Percentiles rank a stretch among this genome's conserved stretches.
Evolutionary conservation across 2,113 vertebrate genomes (phyloP).

Genomic region (Panthera leo): DNA sequence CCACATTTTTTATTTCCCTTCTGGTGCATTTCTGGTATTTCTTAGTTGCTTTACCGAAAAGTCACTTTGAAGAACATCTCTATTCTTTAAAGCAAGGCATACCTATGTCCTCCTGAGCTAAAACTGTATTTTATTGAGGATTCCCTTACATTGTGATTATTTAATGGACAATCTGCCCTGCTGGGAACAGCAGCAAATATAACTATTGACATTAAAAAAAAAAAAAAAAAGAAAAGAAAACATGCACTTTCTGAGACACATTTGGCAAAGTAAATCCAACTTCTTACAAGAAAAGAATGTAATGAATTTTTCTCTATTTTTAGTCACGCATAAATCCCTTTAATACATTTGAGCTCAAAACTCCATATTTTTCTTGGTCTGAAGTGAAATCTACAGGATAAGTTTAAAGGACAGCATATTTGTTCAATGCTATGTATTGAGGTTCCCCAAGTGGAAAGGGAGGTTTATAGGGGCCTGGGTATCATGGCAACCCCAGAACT

Average conservation of each 20-base stretch:
- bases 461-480: background rate
- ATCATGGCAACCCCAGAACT: background rate
- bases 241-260: constrained; percentile 69
- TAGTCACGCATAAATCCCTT: constrained; percentile 74
- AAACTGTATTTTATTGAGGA: constrained; percentile 52
- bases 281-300: constrained; percentile 77
- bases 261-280: constrained; percentile 69
- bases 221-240: background rate
- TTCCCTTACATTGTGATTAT: constrained; percentile 56
- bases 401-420: constrained; percentile 39
- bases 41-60: constrained; percentile 59
- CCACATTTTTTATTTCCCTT: constrained; percentile 32
- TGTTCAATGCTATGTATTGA: background rate
- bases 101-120: constrained; percentile 4
- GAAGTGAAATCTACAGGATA: constrained; percentile 29
- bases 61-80: constrained; percentile 46
- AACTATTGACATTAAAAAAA: constrained; percentile 32
- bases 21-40: constrained; percentile 56
- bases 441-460: background rate
- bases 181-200: constrained; percentile 51
- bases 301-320: constrained; percentile 80
- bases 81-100: constrained; percentile 35
- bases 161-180: constrained; percentile 54
- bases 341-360: constrained; percentile 70
- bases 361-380: constrained; percentile 72